phyloP scores from a whole-genome alignment of 2,113 vertebrate species.

The Equus przewalskii region DNA sequence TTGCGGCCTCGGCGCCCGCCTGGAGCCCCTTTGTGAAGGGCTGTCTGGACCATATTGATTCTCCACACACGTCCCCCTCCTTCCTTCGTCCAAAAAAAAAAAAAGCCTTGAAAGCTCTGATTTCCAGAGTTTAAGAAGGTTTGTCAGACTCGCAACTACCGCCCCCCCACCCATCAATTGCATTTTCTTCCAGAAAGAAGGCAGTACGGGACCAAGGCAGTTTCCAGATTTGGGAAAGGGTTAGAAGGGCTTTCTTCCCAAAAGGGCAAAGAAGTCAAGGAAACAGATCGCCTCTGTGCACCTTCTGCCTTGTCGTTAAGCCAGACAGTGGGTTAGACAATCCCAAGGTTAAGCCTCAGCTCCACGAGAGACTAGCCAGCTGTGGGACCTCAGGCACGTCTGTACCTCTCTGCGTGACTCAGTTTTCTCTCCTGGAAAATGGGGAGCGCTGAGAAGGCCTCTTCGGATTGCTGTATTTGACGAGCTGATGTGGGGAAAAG shows the following conservation, averaged over 20 bases:
- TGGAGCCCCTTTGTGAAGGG: conserved; percentile 78
- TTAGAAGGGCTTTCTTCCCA: neutral
- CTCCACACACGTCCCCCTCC: neutral
- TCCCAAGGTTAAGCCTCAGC: neutral
- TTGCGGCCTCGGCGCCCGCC: conserved; percentile 90
- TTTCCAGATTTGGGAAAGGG: neutral
- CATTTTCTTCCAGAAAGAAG: neutral
- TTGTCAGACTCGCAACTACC: conserved; percentile 80
- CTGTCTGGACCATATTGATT: conserved; percentile 79
- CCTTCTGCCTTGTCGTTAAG: neutral
- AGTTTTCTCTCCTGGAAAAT: neutral
- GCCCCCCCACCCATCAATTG: neutral
- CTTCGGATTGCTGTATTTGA: rapidly evolving
- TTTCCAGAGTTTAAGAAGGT: conserved; percentile 87
- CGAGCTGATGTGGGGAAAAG: neutral
- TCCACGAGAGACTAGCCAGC: neutral
- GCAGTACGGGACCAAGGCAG: neutral
- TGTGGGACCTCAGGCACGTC: neutral
- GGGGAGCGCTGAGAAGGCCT: neutral
- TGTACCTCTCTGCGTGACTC: neutral
- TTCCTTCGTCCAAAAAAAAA: neutral
- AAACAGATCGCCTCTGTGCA: neutral
- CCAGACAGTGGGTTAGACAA: neutral
- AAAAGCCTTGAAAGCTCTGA: conserved; percentile 59
- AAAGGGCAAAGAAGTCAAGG: neutral